A percentile compares a stretch with the other conserved stretches of the same genome.
Evolutionary conservation across 1,140 invertebrate species (phyloP).

Genomic region (Cydia fagiglandana): DNA sequence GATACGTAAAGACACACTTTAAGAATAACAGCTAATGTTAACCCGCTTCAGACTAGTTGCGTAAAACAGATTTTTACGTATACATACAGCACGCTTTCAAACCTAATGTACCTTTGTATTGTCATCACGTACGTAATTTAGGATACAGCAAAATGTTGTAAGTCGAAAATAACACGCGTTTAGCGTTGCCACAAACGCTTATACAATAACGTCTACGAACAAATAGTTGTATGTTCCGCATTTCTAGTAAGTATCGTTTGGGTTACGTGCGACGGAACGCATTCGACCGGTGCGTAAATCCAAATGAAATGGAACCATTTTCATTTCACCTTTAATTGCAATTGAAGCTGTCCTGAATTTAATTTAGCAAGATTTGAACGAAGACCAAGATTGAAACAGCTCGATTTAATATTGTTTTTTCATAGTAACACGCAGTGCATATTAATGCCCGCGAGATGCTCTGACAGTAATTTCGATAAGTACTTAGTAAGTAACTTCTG

Average conservation of each 20-base stretch:
- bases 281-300: conserved; percentile 45
- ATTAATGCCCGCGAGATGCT: too few species aligned
- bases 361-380: too few species aligned
- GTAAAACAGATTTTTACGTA: conserved; percentile 26
- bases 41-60: conserved; percentile 1
- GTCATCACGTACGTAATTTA: conserved; percentile 70
- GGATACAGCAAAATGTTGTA: conserved; percentile 74
- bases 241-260: conserved; percentile 76
- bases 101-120: conserved; percentile 59
- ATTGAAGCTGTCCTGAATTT: not conserved
- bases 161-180: conserved; percentile 74
- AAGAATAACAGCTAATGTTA: not conserved
- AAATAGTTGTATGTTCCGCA: conserved; percentile 77
- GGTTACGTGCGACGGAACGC: conserved; percentile 56
- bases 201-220: conserved; percentile 77
- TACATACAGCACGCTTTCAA: conserved; percentile 40
- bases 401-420: too few species aligned
- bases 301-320: conserved; percentile 15
- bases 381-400: too few species aligned
- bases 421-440: too few species aligned
- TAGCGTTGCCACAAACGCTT: conserved; percentile 72
- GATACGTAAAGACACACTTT: too few species aligned
- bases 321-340: not conserved
- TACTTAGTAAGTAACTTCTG: too few species aligned
- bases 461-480: too few species aligned